These are phyloP conservation scores for Spisula subtruncata DNA, from an alignment of 2,888 invertebrate species.

Conservation along the genomic window DNA sequence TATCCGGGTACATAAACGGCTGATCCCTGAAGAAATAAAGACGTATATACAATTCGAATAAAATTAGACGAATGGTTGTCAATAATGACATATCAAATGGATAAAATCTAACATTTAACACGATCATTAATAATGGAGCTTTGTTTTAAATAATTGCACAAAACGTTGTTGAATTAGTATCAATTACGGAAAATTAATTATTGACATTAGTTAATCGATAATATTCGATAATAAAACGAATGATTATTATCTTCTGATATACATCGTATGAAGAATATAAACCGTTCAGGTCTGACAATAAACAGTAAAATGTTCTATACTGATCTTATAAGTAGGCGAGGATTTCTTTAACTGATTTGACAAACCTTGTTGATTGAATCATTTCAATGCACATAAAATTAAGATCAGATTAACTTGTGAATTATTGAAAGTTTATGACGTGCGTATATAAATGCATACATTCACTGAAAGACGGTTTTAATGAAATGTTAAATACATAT, in stretches of 20 bases:
- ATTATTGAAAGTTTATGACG: background rate
- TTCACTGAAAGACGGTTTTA: background rate
- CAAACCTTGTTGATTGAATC: background rate
- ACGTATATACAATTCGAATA: background rate
- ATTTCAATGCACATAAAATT: background rate
- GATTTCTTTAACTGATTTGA: background rate
- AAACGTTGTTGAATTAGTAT: background rate
- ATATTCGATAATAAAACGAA: constrained; percentile 7
- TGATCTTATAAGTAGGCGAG: background rate
- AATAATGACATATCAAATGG: background rate
- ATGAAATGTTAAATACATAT: background rate
- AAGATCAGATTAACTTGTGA: background rate
- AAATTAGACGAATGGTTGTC: background rate
- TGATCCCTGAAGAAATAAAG: background rate
- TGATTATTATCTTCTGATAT: background rate
- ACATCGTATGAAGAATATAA: background rate
- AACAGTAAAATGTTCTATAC: background rate
- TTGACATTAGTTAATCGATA: background rate
- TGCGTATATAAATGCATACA: background rate
- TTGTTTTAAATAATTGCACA: background rate
- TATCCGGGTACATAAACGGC: background rate
- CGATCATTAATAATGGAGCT: background rate
- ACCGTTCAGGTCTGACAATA: background rate
- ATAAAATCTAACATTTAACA: background rate
- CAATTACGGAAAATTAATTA: constrained; percentile 19